Conservation (phyloP, 2,888 invertebrate species). For the Brenthis daphne region DNA sequence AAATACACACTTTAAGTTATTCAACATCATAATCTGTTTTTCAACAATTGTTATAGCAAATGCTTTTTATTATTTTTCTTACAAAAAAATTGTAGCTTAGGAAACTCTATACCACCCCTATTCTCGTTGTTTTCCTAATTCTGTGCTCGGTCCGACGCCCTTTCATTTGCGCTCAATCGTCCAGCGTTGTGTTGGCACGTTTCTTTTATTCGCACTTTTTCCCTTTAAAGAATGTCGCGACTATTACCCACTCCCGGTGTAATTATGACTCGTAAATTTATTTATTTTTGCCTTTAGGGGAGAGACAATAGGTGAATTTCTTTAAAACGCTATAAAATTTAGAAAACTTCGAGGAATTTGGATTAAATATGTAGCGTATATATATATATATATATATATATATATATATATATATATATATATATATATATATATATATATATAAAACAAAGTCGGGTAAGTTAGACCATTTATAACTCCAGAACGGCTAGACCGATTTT, state of each 20-base stretch:
- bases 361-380: too few species aligned
- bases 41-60: neutral
- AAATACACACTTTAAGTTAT: too few species aligned
- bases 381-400: too few species aligned
- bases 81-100: neutral
- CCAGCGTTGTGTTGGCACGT: slow-evolving; percentile 69
- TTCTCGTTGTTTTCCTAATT: slow-evolving; percentile 69
- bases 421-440: too few species aligned
- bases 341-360: too few species aligned
- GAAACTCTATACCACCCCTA: slow-evolving; percentile 46
- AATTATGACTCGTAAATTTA: slow-evolving; percentile 62
- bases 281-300: slow-evolving; percentile 47
- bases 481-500: too few species aligned
- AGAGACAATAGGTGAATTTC: slow-evolving; percentile 44
- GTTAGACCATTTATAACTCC: too few species aligned
- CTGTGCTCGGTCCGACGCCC: slow-evolving; percentile 66
- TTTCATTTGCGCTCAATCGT: slow-evolving; percentile 76
- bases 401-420: too few species aligned
- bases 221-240: slow-evolving; percentile 62
- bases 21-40: too few species aligned
- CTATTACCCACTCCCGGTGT: slow-evolving; percentile 54
- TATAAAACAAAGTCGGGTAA: too few species aligned
- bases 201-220: slow-evolving; percentile 74
- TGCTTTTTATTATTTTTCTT: neutral
- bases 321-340: slow-evolving; percentile 6